Base-by-base conservation (phyloP, 23 tunicate genomes). In the Ciona savignyi region DNA sequence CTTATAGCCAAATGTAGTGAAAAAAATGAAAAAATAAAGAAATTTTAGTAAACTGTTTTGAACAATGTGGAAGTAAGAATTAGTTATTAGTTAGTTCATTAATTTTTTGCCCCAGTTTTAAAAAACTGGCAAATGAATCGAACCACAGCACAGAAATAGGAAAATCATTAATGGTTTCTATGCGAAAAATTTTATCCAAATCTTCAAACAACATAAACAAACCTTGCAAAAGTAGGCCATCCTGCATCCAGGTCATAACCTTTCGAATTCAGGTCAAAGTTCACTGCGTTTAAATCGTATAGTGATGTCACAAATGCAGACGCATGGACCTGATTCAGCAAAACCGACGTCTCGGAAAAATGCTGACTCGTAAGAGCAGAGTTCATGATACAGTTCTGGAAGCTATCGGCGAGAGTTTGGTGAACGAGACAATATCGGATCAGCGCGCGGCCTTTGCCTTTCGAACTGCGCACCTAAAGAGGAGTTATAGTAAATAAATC, bases 161-260 rank as follows among this genome's bases (percentile, higher is more conserved):
- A n/a, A n/a, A n/a, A n/a, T n/a, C n/a, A n/a, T n/a, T n/a, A n/a
- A n/a, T n/a, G n/a, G n/a, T n/a, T n/a, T n/a, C n/a, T n/a, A n/a
- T n/a, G n/a, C n/a, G n/a, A n/a, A n/a, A n/a, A n/a, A n/a, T n/a
- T n/a, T n/a, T n/a, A n/a, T n/a, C n/a, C n/a, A n/a, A n/a, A n/a
- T n/a, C n/a, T n/a, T n/a, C n/a, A n/a, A n/a, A n/a, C n/a, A n/a
- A n/a, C n/a, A n/a, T n/a, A n/a, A n/a, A 4, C 66, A 72, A 28
- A 91, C 97, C 97, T 91, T 70, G 91, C 86, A 51, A 91, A 91
- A 34, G 97, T 91, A 23, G 97, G 97, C 97, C 97, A 91, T 26
- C 93, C 97, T 30, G 86, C 27, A 70, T 91, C 97, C 24, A 91
- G 75, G 68, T 91, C 97, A 80, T 75, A 91, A 60, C 97, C 97